These are phyloP conservation scores for Dissostichus mawsoni DNA, from an alignment of 2,113 vertebrate genomes.

Conservation along the genomic window DNA sequence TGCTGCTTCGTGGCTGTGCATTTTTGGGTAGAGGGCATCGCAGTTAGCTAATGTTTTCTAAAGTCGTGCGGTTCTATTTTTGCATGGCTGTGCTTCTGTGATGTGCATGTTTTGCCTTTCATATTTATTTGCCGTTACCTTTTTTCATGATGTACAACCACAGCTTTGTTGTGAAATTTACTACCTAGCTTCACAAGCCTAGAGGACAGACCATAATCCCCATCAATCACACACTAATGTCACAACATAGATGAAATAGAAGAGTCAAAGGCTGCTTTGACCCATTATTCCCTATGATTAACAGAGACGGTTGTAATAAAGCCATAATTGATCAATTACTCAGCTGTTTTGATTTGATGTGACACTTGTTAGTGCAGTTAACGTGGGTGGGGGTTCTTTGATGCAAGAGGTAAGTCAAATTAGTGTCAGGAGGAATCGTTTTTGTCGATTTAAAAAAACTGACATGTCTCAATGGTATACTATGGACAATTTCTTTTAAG, in stretches of 20 bases:
- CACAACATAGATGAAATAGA: slow-evolving; percentile 23
- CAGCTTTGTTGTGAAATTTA: neutral
- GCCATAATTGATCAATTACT: slow-evolving; percentile 59
- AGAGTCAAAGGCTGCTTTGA: slow-evolving; percentile 25
- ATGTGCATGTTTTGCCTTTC: neutral
- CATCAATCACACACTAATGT: slow-evolving; percentile 19
- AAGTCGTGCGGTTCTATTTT: neutral
- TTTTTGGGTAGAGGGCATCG: neutral
- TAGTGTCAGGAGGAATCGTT: neutral
- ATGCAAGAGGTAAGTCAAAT: slow-evolving; percentile 38
- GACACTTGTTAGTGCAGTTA: slow-evolving; percentile 19
- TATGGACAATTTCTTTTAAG: neutral
- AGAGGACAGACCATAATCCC: neutral
- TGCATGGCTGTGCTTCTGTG: neutral
- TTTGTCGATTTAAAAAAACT: neutral
- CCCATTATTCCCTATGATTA: slow-evolving; percentile 23
- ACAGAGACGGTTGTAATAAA: slow-evolving; percentile 26
- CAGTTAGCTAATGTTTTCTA: neutral
- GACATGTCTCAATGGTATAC: neutral
- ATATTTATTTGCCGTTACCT: neutral
- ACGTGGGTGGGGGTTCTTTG: neutral
- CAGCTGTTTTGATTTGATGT: slow-evolving; percentile 30
- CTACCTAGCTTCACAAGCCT: neutral
- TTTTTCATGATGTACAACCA: neutral
- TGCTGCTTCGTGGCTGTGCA: neutral